Percentiles rank a stretch among this genome's conserved stretches.
Evolutionary conservation across 2,113 vertebrate species (phyloP).

Genomic region (Physeter macrocephalus): DNA sequence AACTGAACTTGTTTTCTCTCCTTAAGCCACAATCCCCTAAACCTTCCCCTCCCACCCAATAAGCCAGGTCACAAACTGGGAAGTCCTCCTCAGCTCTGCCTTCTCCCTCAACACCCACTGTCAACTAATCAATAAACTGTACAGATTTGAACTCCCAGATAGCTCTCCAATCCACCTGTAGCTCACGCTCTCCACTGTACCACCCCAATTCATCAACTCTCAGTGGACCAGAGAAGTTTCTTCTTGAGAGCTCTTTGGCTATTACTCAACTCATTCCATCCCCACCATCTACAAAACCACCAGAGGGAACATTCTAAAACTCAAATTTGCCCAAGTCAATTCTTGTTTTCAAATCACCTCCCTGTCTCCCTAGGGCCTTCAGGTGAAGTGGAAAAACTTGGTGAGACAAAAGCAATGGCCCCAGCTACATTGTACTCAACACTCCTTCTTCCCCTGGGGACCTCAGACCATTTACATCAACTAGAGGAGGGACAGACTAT

Average conservation of each 20-base stretch:
- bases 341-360: constrained; percentile 1
- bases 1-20: not conserved
- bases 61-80: not conserved
- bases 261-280: not conserved
- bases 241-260: not conserved
- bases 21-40: not conserved
- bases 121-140: not conserved
- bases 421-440: not conserved
- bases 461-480: not conserved
- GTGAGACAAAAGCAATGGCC: not conserved
- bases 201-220: not conserved
- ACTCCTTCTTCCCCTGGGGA: not conserved
- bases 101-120: not conserved
- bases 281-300: not conserved
- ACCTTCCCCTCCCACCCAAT: not conserved
- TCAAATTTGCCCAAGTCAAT: not conserved
- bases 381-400: not conserved
- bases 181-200: not conserved
- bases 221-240: not conserved
- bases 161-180: not conserved
- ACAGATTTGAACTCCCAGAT: not conserved
- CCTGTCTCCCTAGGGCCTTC: not conserved
- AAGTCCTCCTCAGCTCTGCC: not conserved
- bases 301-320: not conserved
- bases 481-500: not conserved